Percentiles rank a stretch among this genome's conserved stretches.
Conservation (phyloP, 2,113 vertebrate species). For the Hymenochirus boettgeri region DNA sequence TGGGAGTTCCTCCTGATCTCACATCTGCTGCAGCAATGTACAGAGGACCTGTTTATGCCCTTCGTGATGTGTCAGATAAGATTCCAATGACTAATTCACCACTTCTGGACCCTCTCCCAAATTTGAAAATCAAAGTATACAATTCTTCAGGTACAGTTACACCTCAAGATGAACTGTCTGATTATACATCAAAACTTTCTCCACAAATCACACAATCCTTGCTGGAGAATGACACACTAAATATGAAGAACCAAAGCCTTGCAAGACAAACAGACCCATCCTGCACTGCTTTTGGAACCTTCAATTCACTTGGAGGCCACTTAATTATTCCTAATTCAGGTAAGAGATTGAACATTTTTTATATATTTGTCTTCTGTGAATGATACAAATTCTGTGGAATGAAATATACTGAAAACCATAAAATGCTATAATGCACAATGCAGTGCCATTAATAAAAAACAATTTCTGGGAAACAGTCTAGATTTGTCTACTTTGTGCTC, state of each 20-base stretch:
- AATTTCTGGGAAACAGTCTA: too few species aligned
- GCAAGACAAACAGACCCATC: conserved; percentile 84
- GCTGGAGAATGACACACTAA: conserved; percentile 82
- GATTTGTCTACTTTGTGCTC: too few species aligned
- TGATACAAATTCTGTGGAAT: too few species aligned
- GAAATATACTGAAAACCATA: too few species aligned
- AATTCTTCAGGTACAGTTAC: conserved; percentile 84
- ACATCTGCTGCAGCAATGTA: conserved; percentile 95
- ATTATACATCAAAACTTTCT: conserved; percentile 86
- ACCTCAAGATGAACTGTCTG: conserved; percentile 83
- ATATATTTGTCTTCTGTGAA: background rate
- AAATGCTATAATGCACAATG: too few species aligned
- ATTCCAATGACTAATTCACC: conserved; percentile 97
- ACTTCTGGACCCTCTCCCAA: conserved; percentile 87
- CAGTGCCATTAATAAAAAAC: too few species aligned
- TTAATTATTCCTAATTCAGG: conserved; percentile 91
- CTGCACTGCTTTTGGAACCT: conserved; percentile 83
- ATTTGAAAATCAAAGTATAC: conserved; percentile 93
- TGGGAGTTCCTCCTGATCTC: conserved; percentile 87
- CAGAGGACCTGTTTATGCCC: conserved; percentile 85
- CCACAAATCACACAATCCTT: conserved; percentile 85
- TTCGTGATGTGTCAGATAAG: conserved; percentile 91
- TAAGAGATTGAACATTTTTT: conserved; percentile 47
- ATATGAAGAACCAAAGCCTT: conserved; percentile 80
- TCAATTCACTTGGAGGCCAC: conserved; percentile 92